These are phyloP conservation scores for Drosophila sp. DNA, from an alignment of 1,140 invertebrate species.

Conservation along the genomic window DNA sequence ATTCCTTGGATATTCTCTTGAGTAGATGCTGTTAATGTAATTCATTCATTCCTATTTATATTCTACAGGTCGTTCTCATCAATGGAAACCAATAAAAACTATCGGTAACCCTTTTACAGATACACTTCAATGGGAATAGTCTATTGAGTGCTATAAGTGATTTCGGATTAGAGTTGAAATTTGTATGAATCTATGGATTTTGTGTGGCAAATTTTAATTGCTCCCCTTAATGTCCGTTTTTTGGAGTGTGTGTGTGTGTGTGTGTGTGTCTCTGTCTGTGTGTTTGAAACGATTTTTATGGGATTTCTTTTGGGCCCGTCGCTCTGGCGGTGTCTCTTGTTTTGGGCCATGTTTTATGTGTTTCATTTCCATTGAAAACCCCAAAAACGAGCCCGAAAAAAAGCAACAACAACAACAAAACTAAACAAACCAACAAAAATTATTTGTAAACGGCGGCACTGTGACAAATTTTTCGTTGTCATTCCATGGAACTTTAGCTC, in stretches of 20 bases:
- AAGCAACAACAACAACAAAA: conserved; percentile 14
- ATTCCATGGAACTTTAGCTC: conserved; percentile 71
- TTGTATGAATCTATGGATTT: not conserved
- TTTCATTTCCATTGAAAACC: conserved; percentile 80
- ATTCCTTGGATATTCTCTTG: too few species aligned
- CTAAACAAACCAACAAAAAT: conserved; percentile 63
- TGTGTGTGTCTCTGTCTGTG: conserved; percentile 20
- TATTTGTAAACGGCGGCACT: conserved; percentile 77
- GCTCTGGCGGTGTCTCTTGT: conserved; percentile 49
- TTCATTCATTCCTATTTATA: too few species aligned
- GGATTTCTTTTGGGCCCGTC: conserved; percentile 28
- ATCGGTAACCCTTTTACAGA: not conserved
- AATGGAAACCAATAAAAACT: not conserved
- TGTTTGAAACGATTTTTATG: conserved; percentile 7
- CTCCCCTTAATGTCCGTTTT: conserved; percentile 1
- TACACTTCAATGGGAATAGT: not conserved
- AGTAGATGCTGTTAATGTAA: too few species aligned
- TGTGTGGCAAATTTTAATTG: conserved; percentile 8
- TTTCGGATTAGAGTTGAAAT: not conserved
- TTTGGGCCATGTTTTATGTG: conserved; percentile 76
- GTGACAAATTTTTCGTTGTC: conserved; percentile 72
- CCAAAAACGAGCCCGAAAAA: conserved; percentile 62
- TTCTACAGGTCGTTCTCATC: not conserved
- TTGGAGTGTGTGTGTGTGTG: not conserved
- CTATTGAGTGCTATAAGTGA: not conserved